These are phyloP conservation scores for Drosophila borborema DNA, from an alignment of 2,888 invertebrate genomes.

Conservation along the genomic window DNA sequence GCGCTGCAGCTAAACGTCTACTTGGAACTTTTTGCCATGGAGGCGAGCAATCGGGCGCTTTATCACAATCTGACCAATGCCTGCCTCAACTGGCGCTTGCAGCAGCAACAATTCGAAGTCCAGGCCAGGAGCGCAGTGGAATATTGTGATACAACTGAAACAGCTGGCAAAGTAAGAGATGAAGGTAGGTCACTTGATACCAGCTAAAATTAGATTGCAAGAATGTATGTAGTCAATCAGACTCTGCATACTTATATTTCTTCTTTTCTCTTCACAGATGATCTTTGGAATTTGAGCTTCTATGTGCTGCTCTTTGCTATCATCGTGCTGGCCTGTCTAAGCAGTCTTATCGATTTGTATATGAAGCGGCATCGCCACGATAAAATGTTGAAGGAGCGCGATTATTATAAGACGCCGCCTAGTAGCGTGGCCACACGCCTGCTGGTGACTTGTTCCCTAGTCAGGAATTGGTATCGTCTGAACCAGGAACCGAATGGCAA, in stretches of 20 bases:
- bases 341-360: slow-evolving; percentile 76
- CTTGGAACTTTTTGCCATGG: slow-evolving; percentile 74
- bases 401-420: slow-evolving; percentile 77
- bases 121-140: slow-evolving; percentile 78
- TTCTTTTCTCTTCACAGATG: slow-evolving; percentile 53
- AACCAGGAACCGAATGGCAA: slow-evolving; percentile 78
- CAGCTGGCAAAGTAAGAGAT: slow-evolving; percentile 55
- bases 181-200: slow-evolving; percentile 55
- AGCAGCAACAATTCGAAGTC: slow-evolving; percentile 56
- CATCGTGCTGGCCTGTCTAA: slow-evolving; percentile 55
- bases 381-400: slow-evolving; percentile 77
- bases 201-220: neutral
- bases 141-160: slow-evolving; percentile 74
- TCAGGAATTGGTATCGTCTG: slow-evolving; percentile 82
- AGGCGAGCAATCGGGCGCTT: slow-evolving; percentile 67
- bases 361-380: slow-evolving; percentile 74
- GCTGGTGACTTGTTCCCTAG: slow-evolving; percentile 72
- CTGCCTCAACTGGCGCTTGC: slow-evolving; percentile 78
- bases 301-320: slow-evolving; percentile 61
- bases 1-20: slow-evolving; percentile 76
- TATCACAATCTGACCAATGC: slow-evolving; percentile 74
- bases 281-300: slow-evolving; percentile 78
- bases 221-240: neutral
- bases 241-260: neutral
- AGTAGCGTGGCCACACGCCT: slow-evolving; percentile 53